Evolutionary conservation across 2,888 invertebrate genomes (phyloP).

Genomic region (Agonopterix arenella): DNA sequence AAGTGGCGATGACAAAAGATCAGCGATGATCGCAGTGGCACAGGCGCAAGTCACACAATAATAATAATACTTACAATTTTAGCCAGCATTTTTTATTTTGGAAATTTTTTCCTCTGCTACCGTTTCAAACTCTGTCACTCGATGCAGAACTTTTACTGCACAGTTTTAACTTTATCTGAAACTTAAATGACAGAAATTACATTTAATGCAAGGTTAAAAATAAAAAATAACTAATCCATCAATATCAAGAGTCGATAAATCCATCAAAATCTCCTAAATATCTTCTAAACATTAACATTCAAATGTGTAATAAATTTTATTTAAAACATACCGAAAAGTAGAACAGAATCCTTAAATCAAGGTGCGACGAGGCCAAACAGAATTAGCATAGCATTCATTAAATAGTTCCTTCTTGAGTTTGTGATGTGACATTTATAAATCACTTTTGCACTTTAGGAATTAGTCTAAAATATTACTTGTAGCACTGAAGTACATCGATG

Average conservation of each 20-base stretch:
- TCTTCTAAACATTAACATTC: conserved; percentile 63
- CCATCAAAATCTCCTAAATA: conserved; percentile 28
- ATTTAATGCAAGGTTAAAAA: conserved; percentile 23
- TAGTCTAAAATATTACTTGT: conserved; percentile 4
- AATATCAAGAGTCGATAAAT: conserved; percentile 42
- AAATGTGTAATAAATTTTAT: conserved; percentile 59
- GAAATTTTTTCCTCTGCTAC: neutral
- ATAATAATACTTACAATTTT: conserved; percentile 5
- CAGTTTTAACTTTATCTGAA: conserved; percentile 60
- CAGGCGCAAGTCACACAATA: too few species aligned
- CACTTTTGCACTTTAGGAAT: conserved; percentile 28
- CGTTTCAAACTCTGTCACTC: neutral
- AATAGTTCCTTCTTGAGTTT: conserved; percentile 33
- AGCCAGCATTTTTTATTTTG: neutral
- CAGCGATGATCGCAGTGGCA: too few species aligned
- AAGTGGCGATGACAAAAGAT: too few species aligned
- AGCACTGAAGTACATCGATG: neutral
- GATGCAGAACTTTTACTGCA: conserved; percentile 32
- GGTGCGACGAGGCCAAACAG: conserved; percentile 58
- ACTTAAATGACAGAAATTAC: conserved; percentile 39
- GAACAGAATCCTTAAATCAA: conserved; percentile 59
- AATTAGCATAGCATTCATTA: conserved; percentile 57
- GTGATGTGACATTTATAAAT: conserved; percentile 23
- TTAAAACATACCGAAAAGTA: conserved; percentile 61
- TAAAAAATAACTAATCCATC: conserved; percentile 20